phyloP scores from a whole-genome alignment of 2,888 invertebrate species.

The Bellardia bayeri region DNA sequence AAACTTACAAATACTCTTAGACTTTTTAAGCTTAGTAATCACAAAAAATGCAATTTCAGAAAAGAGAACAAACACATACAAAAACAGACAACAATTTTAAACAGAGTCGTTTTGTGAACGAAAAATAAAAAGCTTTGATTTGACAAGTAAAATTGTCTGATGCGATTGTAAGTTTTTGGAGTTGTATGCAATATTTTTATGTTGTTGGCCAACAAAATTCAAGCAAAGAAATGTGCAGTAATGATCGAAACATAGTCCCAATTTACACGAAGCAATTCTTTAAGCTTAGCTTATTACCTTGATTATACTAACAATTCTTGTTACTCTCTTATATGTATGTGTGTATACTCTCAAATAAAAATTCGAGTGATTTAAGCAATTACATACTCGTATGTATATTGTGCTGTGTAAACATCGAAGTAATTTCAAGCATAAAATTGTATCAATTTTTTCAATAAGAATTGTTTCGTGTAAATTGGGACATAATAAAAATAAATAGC shows the following conservation, averaged over 20 bases:
- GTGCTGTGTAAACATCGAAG: too few species aligned
- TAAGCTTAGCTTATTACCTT: too few species aligned
- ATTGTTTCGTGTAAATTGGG: too few species aligned
- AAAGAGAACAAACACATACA: slow-evolving; percentile 1
- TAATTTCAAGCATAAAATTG: too few species aligned
- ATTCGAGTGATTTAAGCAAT: too few species aligned
- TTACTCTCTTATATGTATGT: too few species aligned
- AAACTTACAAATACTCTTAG: not conserved
- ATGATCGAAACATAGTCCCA: slow-evolving; percentile 56
- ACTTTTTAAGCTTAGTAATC: slow-evolving; percentile 30
- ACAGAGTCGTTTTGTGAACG: slow-evolving; percentile 10
- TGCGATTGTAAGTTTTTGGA: slow-evolving; percentile 45
- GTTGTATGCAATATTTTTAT: slow-evolving; percentile 31
- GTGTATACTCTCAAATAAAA: too few species aligned
- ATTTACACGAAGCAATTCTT: too few species aligned
- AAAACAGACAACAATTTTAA: not conserved
- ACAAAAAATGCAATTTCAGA: slow-evolving; percentile 15
- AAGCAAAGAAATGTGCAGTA: slow-evolving; percentile 62
- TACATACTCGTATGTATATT: too few species aligned
- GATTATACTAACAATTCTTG: too few species aligned
- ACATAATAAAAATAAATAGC: slow-evolving; percentile 61
- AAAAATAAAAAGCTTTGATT: slow-evolving; percentile 7
- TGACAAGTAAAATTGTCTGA: slow-evolving; percentile 34
- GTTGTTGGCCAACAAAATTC: slow-evolving; percentile 54
- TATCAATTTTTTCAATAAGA: too few species aligned